Conservation (phyloP, 2,888 invertebrate genomes). For the Drosophila acutilabella region DNA sequence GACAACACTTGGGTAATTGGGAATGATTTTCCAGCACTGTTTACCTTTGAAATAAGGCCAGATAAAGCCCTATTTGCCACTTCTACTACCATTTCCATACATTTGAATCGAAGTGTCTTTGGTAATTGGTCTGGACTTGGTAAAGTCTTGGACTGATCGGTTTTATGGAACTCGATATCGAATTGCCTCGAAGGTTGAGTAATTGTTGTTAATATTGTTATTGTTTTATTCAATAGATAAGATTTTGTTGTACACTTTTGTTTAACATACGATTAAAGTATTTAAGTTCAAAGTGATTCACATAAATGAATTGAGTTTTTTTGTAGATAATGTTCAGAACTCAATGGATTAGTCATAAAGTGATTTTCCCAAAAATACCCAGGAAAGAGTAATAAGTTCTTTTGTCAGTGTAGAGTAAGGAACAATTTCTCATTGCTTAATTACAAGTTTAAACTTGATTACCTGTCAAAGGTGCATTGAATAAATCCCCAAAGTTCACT, state of each 20-base stretch:
- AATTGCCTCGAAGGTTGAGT: slow-evolving; percentile 38
- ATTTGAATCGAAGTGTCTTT: background rate
- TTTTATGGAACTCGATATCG: slow-evolving; percentile 38
- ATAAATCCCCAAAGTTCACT: slow-evolving; percentile 46
- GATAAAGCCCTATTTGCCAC: slow-evolving; percentile 5
- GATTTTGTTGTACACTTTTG: slow-evolving; percentile 21
- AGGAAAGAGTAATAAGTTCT: too few species aligned
- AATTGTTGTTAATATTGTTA: slow-evolving; percentile 30
- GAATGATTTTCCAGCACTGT: slow-evolving; percentile 6
- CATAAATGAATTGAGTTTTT: slow-evolving; percentile 16
- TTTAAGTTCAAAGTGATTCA: slow-evolving; percentile 40
- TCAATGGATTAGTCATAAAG: slow-evolving; percentile 38
- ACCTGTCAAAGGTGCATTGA: slow-evolving; percentile 33
- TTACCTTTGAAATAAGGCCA: slow-evolving; percentile 14
- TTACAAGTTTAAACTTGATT: slow-evolving; percentile 37
- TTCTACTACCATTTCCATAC: slow-evolving; percentile 6
- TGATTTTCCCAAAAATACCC: slow-evolving; percentile 3
- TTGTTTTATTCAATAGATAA: slow-evolving; percentile 39
- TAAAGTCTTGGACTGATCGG: slow-evolving; percentile 29
- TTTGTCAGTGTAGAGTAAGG: too few species aligned
- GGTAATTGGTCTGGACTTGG: slow-evolving; percentile 10
- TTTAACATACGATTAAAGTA: slow-evolving; percentile 47
- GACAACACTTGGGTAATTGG: too few species aligned
- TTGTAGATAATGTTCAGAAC: slow-evolving; percentile 27
- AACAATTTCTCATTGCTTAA: background rate